Evolutionary conservation across 2,113 vertebrate genomes (phyloP).

Genomic region (Struthio camelus): DNA sequence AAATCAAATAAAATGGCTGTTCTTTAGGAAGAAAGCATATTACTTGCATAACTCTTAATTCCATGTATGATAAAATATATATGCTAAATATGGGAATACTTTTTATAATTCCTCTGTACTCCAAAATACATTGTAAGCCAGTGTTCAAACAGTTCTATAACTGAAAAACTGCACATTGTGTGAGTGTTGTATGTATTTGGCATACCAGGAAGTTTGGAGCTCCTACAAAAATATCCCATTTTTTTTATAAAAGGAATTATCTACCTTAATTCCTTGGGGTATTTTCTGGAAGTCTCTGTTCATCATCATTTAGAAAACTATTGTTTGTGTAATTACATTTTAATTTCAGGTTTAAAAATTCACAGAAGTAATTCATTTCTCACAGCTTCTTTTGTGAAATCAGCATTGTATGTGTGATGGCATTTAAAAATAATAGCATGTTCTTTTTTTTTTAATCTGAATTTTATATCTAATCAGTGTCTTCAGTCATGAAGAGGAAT

Average conservation of each 20-base stretch:
- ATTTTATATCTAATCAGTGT: slow-evolving; percentile 86
- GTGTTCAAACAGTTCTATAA: slow-evolving; percentile 46
- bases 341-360: slow-evolving; percentile 67
- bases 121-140: slow-evolving; percentile 24
- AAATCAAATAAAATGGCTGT: not conserved
- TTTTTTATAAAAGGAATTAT: slow-evolving; percentile 49
- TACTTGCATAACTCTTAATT: not conserved
- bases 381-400: slow-evolving; percentile 52
- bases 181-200: not conserved
- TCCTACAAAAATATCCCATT: not conserved
- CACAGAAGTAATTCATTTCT: slow-evolving; percentile 37
- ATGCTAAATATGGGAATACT: slow-evolving; percentile 10
- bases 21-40: not conserved
- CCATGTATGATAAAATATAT: not conserved
- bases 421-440: slow-evolving; percentile 81
- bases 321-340: slow-evolving; percentile 45
- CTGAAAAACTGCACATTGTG: slow-evolving; percentile 16
- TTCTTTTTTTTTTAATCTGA: slow-evolving; percentile 83
- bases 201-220: not conserved
- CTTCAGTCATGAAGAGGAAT: slow-evolving; percentile 79
- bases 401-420: slow-evolving; percentile 59
- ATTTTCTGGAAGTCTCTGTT: slow-evolving; percentile 57
- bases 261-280: slow-evolving; percentile 49
- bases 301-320: slow-evolving; percentile 13
- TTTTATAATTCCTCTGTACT: slow-evolving; percentile 9